Evolutionary conservation across 2,888 invertebrate genomes (phyloP), one percentile per base, ranked within the genome.

Genomic region (Antitype chi): DNA sequence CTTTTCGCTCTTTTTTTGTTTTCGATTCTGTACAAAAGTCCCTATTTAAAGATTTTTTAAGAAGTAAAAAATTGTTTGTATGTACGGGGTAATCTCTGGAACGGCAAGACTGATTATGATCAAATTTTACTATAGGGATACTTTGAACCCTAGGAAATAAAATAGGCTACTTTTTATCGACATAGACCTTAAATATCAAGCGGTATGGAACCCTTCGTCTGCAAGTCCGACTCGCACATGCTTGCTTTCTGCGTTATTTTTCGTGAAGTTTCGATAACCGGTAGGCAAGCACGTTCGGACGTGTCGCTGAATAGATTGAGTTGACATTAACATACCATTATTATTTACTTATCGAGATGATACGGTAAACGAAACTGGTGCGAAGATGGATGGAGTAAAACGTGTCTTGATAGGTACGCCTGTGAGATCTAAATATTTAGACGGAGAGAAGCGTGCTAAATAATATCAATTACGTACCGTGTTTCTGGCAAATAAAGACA

Each of bases 271-370:
- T 74, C 55, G 71, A 64, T 70, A 72, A 74, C 70, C 63, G 25
- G 71, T 53, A 43, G 49, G 55, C 49, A 47, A 76, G 85, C 84
- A 87, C 87, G 87, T 81, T 59, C 76, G 67, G 43, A 28, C 86
- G 84, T 86, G 81, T 77, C 75, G 20, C 32, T 49, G 85, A 84
- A 87, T 84, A 81, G 71, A 84, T 78, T 73, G 80, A 62, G 69
- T 62, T 78, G 64, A 67, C 62, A 75, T 78, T 74, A 82, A 63
- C 76, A 70, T 69, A 55, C 70, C 55, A 73, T 80, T 9, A 74
- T 78, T 82, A 74, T 75, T 86, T 85, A 74, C 68, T 47, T 52
- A 77, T 69, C 78, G 57, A 71, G 68, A 82, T 74, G 60, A 32
- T 57, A 43, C 47, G n/a, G 73, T 69, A 69, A 81, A 74, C 28